phyloP scores from a whole-genome alignment of 2,113 vertebrate genomes.

The Ardeotis arabs region DNA sequence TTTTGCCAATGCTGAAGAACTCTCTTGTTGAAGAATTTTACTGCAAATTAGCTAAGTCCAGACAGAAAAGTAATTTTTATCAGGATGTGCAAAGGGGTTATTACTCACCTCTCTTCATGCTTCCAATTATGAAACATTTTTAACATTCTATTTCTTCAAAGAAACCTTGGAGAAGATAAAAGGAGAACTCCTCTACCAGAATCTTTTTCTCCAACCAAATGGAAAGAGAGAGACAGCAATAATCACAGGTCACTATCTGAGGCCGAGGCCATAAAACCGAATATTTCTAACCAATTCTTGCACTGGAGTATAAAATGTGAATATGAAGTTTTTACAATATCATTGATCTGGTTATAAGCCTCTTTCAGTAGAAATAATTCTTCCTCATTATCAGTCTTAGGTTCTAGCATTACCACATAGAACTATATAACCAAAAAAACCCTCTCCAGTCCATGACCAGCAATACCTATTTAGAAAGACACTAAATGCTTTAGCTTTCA shows the following conservation, averaged over 20 bases:
- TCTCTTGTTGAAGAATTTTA: background rate
- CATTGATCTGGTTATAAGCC: background rate
- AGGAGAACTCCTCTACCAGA: background rate
- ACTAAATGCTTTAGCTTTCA: background rate
- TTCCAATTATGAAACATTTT: background rate
- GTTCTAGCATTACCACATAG: background rate
- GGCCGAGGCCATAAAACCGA: background rate
- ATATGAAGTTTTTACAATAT: background rate
- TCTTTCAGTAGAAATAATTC: background rate
- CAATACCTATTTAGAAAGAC: background rate
- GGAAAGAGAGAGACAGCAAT: background rate
- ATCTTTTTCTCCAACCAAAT: background rate
- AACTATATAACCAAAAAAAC: background rate
- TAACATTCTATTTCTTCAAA: conserved; percentile 15
- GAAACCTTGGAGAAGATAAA: background rate
- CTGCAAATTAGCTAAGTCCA: background rate
- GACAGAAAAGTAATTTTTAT: background rate
- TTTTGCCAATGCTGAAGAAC: background rate
- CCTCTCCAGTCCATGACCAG: background rate
- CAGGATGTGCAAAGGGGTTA: background rate
- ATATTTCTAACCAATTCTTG: background rate
- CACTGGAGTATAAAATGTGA: background rate
- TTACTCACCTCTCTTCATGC: background rate
- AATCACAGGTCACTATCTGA: background rate
- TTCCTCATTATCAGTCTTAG: background rate